Conservation (phyloP, 92 coral and sea anemone species). For the Epizoanthus ramosus region DNA sequence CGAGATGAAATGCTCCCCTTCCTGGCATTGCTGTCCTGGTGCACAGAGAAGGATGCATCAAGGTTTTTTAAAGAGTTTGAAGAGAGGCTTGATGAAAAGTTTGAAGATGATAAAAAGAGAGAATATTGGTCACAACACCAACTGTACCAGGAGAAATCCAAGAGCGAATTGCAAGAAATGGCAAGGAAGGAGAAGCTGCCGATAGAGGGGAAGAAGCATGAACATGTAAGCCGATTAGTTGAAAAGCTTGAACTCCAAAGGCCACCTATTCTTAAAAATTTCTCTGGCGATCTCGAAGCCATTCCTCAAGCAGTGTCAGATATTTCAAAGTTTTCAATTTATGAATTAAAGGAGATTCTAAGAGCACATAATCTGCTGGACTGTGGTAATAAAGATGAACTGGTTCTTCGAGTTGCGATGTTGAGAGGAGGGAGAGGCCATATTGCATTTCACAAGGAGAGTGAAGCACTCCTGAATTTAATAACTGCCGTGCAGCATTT, state of each 20-base stretch:
- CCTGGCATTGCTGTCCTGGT: conserved; percentile 63
- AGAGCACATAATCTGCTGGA: conserved; percentile 62
- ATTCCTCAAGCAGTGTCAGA: conserved; percentile 56
- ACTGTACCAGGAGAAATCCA: conserved; percentile 42
- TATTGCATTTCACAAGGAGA: conserved; percentile 55
- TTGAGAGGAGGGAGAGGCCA: conserved; percentile 50
- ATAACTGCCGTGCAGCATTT: conserved; percentile 42
- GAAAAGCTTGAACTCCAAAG: conserved; percentile 23
- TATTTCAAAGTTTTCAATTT: conserved; percentile 58
- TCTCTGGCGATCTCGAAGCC: conserved; percentile 45
- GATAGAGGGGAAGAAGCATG: conserved; percentile 64
- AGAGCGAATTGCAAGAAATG: conserved; percentile 50
- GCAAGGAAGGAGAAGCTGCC: conserved; percentile 47
- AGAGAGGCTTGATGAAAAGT: conserved; percentile 47
- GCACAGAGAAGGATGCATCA: conserved; percentile 50
- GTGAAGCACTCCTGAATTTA: conserved; percentile 45
- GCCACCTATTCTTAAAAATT: conserved; percentile 62
- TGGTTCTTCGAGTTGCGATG: conserved; percentile 70
- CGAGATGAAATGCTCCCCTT: conserved; percentile 31
- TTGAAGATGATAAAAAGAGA: conserved; percentile 55
- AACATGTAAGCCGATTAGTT: conserved; percentile 45
- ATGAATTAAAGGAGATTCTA: conserved; percentile 55
- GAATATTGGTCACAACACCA: conserved; percentile 70
- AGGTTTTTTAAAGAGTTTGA: conserved; percentile 39
- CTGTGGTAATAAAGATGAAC: conserved; percentile 71